Base-by-base conservation (phyloP, 1,140 invertebrate genomes). In the Camponotus pennsylvanicus region DNA sequence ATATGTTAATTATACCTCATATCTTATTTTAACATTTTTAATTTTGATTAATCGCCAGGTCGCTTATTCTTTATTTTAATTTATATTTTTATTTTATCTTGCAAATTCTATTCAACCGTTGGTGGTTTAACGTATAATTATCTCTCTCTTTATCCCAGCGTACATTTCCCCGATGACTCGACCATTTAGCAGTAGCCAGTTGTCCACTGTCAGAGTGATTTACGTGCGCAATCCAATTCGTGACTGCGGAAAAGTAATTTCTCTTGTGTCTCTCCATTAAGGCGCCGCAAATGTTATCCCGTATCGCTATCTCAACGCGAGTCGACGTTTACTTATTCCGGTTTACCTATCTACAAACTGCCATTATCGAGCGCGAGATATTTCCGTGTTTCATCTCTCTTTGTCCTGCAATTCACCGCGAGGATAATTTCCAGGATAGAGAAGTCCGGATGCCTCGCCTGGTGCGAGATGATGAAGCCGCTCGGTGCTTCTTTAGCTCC, bases 241-340 rank as follows among this genome's bases (percentile, higher is more conserved):
- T 70, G 64, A 57, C 34, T 66, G 64, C 64, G 55, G 77, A 57
- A 70, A 80, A 80, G 64, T 80, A 70, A 80, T 83, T 42, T 73
- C 18, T 83, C 57, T 61, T 40, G 27, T 37, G 77, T 82, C 67
- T 82, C 37, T 73, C 15, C 27, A 82, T 82, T 75, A 83, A 40
- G 40, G 34, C 69, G 55, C 69, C 69, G 52, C 67, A 59, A 55
- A 83, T 61, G 69, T 63, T 64, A 83, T 59, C 52, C 79, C 21
- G 64, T 42, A 59, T 82, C 78, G 45, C 67, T 9, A 8, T 71
- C 63, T 88, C 75, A 13, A 71, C 85, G 66, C 85, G 49, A 87
- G 61, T 77, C 42, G 63, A 15, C 73, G 73, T 78, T 78, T 78
- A 69, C 59, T 66, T 78, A 85, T 85, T 85, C 63, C 73, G 37